These are phyloP conservation scores for Conops quadrifasciatus DNA, from an alignment of 2,888 invertebrate genomes.

Conservation along the genomic window DNA sequence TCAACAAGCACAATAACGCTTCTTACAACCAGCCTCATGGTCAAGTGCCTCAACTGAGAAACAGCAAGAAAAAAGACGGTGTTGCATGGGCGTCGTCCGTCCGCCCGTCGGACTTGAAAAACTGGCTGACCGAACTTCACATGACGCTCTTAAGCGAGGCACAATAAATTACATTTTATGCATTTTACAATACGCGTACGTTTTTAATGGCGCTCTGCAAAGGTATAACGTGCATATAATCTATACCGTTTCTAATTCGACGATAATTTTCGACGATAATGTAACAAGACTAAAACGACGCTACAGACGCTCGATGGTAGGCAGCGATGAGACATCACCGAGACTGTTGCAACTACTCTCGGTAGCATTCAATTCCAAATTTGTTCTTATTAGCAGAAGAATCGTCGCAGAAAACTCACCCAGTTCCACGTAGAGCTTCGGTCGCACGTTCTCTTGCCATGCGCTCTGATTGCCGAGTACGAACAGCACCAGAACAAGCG, in stretches of 20 bases:
- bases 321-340: not conserved
- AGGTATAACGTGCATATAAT: no score
- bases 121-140: no score
- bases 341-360: not conserved
- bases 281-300: not conserved
- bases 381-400: not conserved
- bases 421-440: constrained; percentile 92
- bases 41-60: no score
- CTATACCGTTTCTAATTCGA: not conserved
- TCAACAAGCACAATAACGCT: not conserved
- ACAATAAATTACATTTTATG: no score
- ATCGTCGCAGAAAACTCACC: constrained; percentile 72
- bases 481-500: constrained; percentile 63
- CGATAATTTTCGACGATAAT: not conserved
- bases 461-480: constrained; percentile 69
- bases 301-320: not conserved
- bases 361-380: no score
- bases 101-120: no score
- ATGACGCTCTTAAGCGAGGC: no score
- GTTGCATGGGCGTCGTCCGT: not conserved
- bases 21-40: not conserved
- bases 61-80: not conserved
- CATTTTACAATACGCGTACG: no score
- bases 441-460: constrained; percentile 92
- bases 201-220: no score